phyloP scores from a whole-genome alignment of 2,888 invertebrate species.

The Neoascia interrupta region DNA sequence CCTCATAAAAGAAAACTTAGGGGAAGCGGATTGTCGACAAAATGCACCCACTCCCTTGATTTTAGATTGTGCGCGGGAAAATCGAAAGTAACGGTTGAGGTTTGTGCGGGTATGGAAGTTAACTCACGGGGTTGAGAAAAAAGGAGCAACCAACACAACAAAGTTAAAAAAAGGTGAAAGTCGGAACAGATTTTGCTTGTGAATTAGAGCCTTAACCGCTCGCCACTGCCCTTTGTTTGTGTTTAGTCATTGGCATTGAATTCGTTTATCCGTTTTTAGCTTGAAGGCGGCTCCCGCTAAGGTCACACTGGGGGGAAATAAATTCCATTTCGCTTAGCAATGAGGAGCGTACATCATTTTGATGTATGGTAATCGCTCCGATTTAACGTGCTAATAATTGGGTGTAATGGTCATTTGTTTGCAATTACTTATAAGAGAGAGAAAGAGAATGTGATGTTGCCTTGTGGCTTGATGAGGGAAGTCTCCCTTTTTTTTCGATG shows the following conservation, averaged over 20 bases:
- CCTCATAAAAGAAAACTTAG: background rate
- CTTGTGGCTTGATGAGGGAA: background rate
- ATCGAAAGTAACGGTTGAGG: conserved; percentile 47
- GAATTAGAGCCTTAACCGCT: too few relatives aligned
- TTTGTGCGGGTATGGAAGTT: too few relatives aligned
- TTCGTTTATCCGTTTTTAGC: conserved; percentile 20
- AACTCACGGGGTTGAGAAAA: too few relatives aligned
- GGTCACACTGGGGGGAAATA: background rate
- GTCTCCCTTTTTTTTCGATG: background rate
- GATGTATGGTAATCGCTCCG: conserved; percentile 36
- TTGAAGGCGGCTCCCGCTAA: background rate
- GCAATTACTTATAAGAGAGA: conserved; percentile 33
- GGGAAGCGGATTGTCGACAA: conserved; percentile 1
- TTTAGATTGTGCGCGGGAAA: too few relatives aligned
- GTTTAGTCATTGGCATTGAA: conserved; percentile 42
- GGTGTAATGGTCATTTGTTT: conserved; percentile 53
- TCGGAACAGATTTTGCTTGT: conserved; percentile 13
- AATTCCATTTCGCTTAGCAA: conserved; percentile 14
- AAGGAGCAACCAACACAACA: background rate
- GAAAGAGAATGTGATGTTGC: background rate
- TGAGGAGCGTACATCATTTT: conserved; percentile 30
- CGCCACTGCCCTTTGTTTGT: background rate
- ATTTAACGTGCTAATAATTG: conserved; percentile 62
- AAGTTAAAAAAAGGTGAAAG: background rate
- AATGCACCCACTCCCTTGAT: conserved; percentile 23